Evolutionary conservation across 1,140 invertebrate genomes (phyloP), one percentile per base, ranked within the genome.

Genomic region (Rhynchophorus ferrugineus): DNA sequence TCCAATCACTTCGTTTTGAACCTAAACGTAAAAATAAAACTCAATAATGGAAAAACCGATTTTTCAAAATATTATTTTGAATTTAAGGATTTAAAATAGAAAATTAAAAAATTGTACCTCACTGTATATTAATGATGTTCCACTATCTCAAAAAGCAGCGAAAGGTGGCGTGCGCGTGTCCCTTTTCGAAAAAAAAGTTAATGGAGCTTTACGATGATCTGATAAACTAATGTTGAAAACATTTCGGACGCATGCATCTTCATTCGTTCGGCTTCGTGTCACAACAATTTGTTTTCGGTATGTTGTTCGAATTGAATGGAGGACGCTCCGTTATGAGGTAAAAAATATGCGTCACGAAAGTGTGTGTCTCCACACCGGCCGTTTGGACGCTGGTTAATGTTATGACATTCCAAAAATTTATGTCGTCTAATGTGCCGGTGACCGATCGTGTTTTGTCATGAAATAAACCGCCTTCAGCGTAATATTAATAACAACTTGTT

Each of bases 161-260:
- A 1, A 3, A 18, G 16, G 35, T 39, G 41, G 42, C 42, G 38
- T 41, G 38, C 24, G 24, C 11, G 24, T 29, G 7, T 6, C 37
- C 5, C 37, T 7, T 13, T 14, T 38, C 37, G 13, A 6, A 13
- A n/a, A 53, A 47, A 46, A 44, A 53, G 46, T 47, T 47, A 46
- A 41, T n/a, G 51, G 3, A 41, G 16, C 51, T 45, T 42, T 44
- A 39, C 8, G 13, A 38, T 22, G 21, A 53, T 53, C 43, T 20
- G 51, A 53, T 53, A 53, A 53, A 29, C 19, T 39, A 47, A 53
- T 42, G 51, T 53, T 53, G 51, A 46, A 45, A 53, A 45, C 51
- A 42, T 47, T 53, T 36, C 51, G 43, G 44, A 42, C 43, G 36
- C 43, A 53, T 53, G 51, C 44, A 53, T 53, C 51, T 53, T 53